Evolutionary conservation across 2,888 invertebrate genomes (phyloP).

Genomic region (Anticlea derivata): DNA sequence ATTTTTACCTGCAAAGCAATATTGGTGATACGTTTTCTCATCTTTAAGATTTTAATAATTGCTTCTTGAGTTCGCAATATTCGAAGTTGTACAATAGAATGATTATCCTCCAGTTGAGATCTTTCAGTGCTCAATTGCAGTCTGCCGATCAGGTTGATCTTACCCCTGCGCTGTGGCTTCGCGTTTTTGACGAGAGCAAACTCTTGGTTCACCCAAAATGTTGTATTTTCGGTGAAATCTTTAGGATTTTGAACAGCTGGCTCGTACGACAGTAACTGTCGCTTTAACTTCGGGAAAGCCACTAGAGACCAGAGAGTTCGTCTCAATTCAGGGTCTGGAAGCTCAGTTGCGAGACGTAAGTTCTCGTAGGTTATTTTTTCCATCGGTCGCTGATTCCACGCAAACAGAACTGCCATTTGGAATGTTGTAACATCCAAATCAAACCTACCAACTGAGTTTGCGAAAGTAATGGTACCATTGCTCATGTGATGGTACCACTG

Average conservation of each 20-base stretch:
- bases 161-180: slow-evolving; percentile 96
- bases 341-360: slow-evolving; percentile 96
- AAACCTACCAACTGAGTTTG: slow-evolving; percentile 95
- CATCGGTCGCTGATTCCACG: slow-evolving; percentile 98
- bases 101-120: slow-evolving; percentile 98
- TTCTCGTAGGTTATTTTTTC: slow-evolving; percentile 99
- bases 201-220: slow-evolving; percentile 98
- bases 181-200: slow-evolving; percentile 97
- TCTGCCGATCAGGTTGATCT: slow-evolving; percentile 97
- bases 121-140: slow-evolving; percentile 97
- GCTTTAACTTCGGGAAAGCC: slow-evolving; percentile 97
- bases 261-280: slow-evolving; percentile 93
- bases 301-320: slow-evolving; percentile 98
- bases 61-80: slow-evolving; percentile 98
- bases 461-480: slow-evolving; percentile 98
- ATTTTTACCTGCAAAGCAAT: slow-evolving; percentile 91
- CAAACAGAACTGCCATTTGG: slow-evolving; percentile 99
- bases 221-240: slow-evolving; percentile 96
- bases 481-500: slow-evolving; percentile 99
- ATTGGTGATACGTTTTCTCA: slow-evolving; percentile 97
- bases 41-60: slow-evolving; percentile 99
- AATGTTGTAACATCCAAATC: slow-evolving; percentile 99
- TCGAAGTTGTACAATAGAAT: slow-evolving; percentile 98
- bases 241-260: slow-evolving; percentile 94
- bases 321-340: slow-evolving; percentile 97